Evolutionary conservation across 2,888 invertebrate species (phyloP).

Genomic region (Tuta absoluta): DNA sequence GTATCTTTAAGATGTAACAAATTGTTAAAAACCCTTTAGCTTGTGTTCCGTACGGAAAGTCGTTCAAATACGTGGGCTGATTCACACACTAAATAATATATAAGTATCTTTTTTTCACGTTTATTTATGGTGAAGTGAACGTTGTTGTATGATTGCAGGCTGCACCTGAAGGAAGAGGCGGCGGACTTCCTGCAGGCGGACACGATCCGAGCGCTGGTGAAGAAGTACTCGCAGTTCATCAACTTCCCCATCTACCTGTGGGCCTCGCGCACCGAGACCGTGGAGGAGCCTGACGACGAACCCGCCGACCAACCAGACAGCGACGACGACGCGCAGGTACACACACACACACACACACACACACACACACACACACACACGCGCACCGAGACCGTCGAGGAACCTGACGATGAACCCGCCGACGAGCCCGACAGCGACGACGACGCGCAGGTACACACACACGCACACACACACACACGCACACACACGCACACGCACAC

Average conservation of each 20-base stretch:
- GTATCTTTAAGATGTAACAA: no score
- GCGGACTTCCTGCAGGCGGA: conserved; percentile 96
- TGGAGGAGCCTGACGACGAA: conserved; percentile 84
- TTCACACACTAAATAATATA: neutral
- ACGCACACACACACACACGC: no score
- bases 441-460: conserved; percentile 70
- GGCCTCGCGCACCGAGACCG: conserved; percentile 88
- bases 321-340: conserved; percentile 79
- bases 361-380: no score
- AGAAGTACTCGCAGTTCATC: conserved; percentile 99
- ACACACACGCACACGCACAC: no score
- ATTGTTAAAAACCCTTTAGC: no score
- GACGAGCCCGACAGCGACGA: conserved; percentile 67
- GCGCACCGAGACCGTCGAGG: conserved; percentile 88
- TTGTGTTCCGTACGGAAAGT: no score
- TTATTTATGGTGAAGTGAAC: neutral
- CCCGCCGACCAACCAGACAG: conserved; percentile 48
- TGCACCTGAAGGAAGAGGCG: conserved; percentile 98
- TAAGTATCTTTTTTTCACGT: neutral
- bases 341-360: neutral
- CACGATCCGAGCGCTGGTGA: conserved; percentile 93
- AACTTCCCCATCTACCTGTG: conserved; percentile 99
- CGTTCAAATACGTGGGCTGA: no score
- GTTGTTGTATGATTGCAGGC: conserved; percentile 67
- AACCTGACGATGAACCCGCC: conserved; percentile 70